Conservation (phyloP, 2,797 vertebrate species). For the Enteromius argenteus region DNA sequence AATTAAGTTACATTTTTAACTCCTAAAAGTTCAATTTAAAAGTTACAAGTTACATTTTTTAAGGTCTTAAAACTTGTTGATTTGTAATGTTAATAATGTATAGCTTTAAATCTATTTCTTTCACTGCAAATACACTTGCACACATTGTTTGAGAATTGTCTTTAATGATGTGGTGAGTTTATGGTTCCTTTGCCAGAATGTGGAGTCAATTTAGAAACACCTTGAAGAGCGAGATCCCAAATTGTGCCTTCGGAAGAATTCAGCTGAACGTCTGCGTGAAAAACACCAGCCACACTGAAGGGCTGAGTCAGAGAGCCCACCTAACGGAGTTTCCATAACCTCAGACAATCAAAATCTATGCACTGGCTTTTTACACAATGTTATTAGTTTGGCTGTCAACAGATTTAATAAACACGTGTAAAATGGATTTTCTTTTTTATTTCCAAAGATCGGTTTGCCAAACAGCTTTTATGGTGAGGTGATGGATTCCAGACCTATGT, state of each 20-base stretch:
- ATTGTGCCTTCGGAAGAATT: background rate
- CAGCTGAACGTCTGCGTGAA: background rate
- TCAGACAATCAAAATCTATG: conserved; percentile 51
- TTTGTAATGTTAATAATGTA: too few species aligned
- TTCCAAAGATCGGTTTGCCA: conserved; percentile 51
- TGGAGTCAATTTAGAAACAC: conserved; percentile 50
- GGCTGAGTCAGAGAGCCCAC: conserved; percentile 18
- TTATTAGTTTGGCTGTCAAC: conserved; percentile 55
- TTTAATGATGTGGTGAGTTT: conserved; percentile 22
- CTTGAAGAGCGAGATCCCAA: conserved; percentile 28
- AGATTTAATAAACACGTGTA: conserved; percentile 48
- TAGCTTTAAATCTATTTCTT: background rate
- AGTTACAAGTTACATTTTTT: background rate
- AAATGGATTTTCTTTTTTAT: conserved; percentile 47
- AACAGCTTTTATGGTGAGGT: conserved; percentile 51
- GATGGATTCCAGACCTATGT: conserved; percentile 44
- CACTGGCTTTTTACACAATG: conserved; percentile 35
- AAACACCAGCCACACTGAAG: conserved; percentile 10
- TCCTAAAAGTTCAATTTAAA: too few species aligned
- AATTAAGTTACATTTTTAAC: background rate
- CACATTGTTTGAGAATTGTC: background rate
- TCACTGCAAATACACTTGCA: background rate
- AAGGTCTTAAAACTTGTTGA: background rate
- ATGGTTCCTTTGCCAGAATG: background rate
- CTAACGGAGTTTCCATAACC: conserved; percentile 55